Conservation (phyloP, 1,140 invertebrate species). For the Drosophila pseudoobscura region DNA sequence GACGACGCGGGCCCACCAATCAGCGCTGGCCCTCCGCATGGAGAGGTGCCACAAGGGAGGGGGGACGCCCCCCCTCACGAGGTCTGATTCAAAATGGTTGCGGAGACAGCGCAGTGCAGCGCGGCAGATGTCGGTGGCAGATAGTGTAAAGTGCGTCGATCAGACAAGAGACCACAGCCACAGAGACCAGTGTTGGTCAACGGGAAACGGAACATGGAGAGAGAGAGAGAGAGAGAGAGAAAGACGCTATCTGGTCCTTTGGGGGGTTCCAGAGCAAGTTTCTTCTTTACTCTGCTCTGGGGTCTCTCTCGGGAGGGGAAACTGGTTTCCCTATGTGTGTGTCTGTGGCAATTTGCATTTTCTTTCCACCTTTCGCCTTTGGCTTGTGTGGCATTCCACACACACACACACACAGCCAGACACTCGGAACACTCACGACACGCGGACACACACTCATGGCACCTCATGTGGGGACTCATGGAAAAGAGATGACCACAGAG, state of each 20-base stretch:
- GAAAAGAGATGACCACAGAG: too few species aligned
- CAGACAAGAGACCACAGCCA: conserved; percentile 24
- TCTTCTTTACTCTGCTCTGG: neutral
- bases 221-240: neutral
- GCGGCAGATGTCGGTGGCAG: conserved; percentile 23
- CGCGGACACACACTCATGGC: neutral
- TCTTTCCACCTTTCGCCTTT: conserved; percentile 16
- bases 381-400: conserved; percentile 1
- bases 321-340: conserved; percentile 28
- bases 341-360: conserved; percentile 18
- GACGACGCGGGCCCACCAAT: conserved; percentile 39
- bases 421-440: neutral
- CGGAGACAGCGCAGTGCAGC: neutral
- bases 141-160: conserved; percentile 46
- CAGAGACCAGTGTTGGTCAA: conserved; percentile 16
- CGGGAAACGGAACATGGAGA: neutral
- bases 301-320: conserved; percentile 6
- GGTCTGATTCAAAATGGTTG: conserved; percentile 45
- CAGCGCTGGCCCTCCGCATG: conserved; percentile 28
- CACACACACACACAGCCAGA: too few species aligned
- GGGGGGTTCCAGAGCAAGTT: too few species aligned
- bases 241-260: too few species aligned
- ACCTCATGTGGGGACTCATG: neutral
- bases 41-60: neutral
- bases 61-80: neutral